Conservation (phyloP, 1,140 invertebrate genomes). For the Radopholus similis region DNA sequence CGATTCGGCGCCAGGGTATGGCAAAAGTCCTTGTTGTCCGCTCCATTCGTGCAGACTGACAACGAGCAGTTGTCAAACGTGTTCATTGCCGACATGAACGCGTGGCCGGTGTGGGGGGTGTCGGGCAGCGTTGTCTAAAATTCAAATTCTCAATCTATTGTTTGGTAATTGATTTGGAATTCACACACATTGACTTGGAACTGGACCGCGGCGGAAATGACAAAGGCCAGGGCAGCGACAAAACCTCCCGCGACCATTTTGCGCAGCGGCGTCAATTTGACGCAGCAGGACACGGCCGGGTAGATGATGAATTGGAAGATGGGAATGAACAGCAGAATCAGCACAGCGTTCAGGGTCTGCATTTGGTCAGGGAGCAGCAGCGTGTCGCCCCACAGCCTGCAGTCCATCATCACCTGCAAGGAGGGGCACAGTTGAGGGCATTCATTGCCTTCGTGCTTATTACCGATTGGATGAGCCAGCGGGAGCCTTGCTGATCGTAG, state of each 20-base stretch:
- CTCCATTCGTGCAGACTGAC: no score
- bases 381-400: constrained; percentile 53
- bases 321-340: constrained; percentile 53
- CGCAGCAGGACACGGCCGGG: constrained; percentile 23
- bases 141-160: no score
- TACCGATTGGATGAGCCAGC: constrained; percentile 6
- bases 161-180: no score
- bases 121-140: no score
- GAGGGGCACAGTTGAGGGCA: background rate
- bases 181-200: background rate
- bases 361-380: constrained; percentile 80
- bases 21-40: no score
- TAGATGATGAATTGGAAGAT: constrained; percentile 58
- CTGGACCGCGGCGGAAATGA: constrained; percentile 42
- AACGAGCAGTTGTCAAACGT: no score
- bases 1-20: no score
- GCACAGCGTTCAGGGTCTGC: constrained; percentile 65
- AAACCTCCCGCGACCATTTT: constrained; percentile 46
- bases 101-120: no score
- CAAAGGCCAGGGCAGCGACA: constrained; percentile 39
- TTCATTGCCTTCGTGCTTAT: background rate
- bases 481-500: constrained; percentile 63
- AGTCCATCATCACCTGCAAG: constrained; percentile 54
- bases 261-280: constrained; percentile 66
- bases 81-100: no score